Base-by-base conservation (phyloP, 1,140 invertebrate species). In the Limonius californicus region DNA sequence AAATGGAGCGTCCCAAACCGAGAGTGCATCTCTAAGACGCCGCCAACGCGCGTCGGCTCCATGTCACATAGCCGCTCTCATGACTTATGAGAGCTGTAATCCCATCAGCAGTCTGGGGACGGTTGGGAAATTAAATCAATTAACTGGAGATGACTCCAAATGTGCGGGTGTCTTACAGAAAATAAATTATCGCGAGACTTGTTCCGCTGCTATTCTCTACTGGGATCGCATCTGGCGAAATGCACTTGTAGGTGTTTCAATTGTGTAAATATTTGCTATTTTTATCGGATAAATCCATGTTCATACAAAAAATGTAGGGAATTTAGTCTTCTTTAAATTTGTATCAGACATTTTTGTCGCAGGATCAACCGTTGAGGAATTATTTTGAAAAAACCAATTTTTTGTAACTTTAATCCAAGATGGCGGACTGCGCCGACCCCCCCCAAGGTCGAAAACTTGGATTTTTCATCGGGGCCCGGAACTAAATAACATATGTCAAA, bases 41-140 rank as follows among this genome's bases (percentile, higher is more conserved):
- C 56, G 56, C 56, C 56, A 43, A 20, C 32, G 35, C 19, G 15
- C 15, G 21, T 12, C 58, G 43, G 18, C 43, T 42, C 45, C 45
- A 59, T 50, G 42, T 53, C 43, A 53, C 42, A 30, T 21, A 15
- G 21, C 59, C 59, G 47, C 47, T 57, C 56, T 61, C 50, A 54
- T 61, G 59, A 61, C 53, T 50, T 61, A 61, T 61, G 59, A 55
- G 57, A 27, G 42, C 23, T 47, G 47, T 61, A 54, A 54, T 54
- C 19, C 47, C 47, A 35, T 61, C 47, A 54, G 35, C 59, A 30
- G 47, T 32, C 45, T 45, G 14, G 16, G 16, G 30, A 27, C 16
- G 27, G 27, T 18, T 59, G 2, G 43, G 14, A 59, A 59, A 59
- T 59, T 59, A 59, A 59, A 59, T 59, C 57, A 59, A 59, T 59